These are phyloP conservation scores for Nycticryphes semicollaris DNA, from an alignment of 2,113 vertebrate genomes.

Conservation along the genomic window DNA sequence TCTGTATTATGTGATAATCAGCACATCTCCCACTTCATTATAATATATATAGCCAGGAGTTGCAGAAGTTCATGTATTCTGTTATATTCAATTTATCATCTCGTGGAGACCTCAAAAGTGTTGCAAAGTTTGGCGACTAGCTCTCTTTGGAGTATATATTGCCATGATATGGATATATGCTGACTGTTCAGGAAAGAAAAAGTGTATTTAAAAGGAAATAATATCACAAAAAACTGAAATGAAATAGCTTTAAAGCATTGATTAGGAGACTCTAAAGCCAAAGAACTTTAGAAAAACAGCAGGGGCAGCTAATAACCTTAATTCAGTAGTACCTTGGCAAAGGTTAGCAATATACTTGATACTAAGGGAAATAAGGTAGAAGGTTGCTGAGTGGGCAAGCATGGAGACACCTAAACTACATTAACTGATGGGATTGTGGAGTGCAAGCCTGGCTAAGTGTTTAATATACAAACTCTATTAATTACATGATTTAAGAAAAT, in stretches of 20 bases:
- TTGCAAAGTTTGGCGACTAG: slow-evolving; percentile 47
- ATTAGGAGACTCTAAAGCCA: slow-evolving; percentile 19
- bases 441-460: neutral
- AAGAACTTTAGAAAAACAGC: neutral
- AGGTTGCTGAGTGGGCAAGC: slow-evolving; percentile 26
- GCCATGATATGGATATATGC: slow-evolving; percentile 29
- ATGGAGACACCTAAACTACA: neutral
- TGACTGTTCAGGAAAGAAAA: slow-evolving; percentile 57
- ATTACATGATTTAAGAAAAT: neutral
- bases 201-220: slow-evolving; percentile 32
- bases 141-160: slow-evolving; percentile 30
- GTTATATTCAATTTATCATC: slow-evolving; percentile 61
- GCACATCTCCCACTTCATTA: slow-evolving; percentile 55
- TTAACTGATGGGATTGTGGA: neutral
- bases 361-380: neutral
- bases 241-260: slow-evolving; percentile 58
- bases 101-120: slow-evolving; percentile 31
- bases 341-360: neutral
- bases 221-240: slow-evolving; percentile 38
- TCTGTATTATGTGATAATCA: slow-evolving; percentile 73
- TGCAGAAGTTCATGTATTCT: slow-evolving; percentile 13
- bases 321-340: slow-evolving; percentile 20
- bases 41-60: slow-evolving; percentile 4
- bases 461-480: neutral
- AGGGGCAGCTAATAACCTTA: slow-evolving; percentile 15